Evolutionary conservation across 2,888 invertebrate species (phyloP).

Genomic region (Apodemia duryi): DNA sequence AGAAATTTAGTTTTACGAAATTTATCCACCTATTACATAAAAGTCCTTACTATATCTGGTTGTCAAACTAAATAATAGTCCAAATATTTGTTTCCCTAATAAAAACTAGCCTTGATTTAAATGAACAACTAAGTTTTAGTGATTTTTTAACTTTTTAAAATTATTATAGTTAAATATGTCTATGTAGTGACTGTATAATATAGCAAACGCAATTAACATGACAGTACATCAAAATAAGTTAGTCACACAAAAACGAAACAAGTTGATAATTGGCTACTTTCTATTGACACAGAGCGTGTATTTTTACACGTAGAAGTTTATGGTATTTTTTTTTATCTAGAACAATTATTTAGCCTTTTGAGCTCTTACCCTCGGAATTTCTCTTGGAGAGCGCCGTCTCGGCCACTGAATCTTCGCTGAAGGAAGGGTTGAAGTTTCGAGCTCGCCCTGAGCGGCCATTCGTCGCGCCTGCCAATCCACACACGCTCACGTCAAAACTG

Average conservation of each 20-base stretch:
- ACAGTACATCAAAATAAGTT: neutral
- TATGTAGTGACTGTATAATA: neutral
- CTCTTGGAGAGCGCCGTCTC: conserved; percentile 89
- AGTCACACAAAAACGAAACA: conserved; percentile 9
- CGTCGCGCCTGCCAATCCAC: conserved; percentile 73
- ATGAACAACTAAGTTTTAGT: too few relatives aligned
- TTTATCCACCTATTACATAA: neutral
- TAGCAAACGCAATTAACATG: neutral
- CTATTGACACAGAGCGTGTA: conserved; percentile 4
- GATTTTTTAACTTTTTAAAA: too few relatives aligned
- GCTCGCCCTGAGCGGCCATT: conserved; percentile 61
- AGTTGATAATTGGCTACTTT: conserved; percentile 4
- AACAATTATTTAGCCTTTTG: conserved; percentile 33
- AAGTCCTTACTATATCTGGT: neutral
- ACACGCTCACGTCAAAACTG: conserved; percentile 66
- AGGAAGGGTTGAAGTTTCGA: conserved; percentile 81
- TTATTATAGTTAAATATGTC: neutral
- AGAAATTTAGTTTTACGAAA: neutral
- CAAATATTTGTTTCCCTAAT: neutral
- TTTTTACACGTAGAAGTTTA: conserved; percentile 4
- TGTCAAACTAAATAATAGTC: neutral
- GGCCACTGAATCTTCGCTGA: conserved; percentile 90
- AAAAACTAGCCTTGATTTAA: too few relatives aligned
- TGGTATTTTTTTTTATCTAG: neutral
- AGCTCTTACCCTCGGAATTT: conserved; percentile 89